Base-by-base conservation (phyloP, 2,888 invertebrate species). In the Brachylomia viminalis region DNA sequence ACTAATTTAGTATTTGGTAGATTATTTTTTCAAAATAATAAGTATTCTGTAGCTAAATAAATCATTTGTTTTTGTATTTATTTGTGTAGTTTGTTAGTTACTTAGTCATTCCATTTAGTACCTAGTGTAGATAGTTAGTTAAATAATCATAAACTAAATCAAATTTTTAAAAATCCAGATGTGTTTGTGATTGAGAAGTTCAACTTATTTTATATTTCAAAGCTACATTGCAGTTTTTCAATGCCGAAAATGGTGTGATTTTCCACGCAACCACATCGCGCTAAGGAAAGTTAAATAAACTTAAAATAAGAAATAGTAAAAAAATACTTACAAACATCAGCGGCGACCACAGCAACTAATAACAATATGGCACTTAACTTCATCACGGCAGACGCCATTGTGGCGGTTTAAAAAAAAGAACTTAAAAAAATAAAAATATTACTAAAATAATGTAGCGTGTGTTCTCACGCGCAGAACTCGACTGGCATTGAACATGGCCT, bases 401-500 rank as follows among this genome's bases (percentile, higher is more conserved):
- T 87, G 92, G 89, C 91, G 86, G 82, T 82, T 88, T 88, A 84
- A 86, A 91, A 88, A 88, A 87, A 86, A 86, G 85, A 89, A 87
- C 86, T 82, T 88, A 85, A 88, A 89, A 88, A 90, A 89, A 86
- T 88, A 27, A 68, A 71, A 68, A 64, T 42, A 70, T 17, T 71
- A 68, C 64, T 77, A 82, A 90, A 90, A 89, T 80, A 84, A 87
- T 86, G 87, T 87, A 82, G 86, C 93, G 92, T 92, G 89, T 85
- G 71, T 88, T 88, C 88, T 90, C 91, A 84, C 93, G 94, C 92
- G 87, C 89, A 84, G 83, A 83, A 84, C 80, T 86, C 91, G 90
- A 96, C 96, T 96, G 95, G 90, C 96, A 94, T 91, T 94, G 95
- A 90, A 87, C 92, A 78, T 93, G 95, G 94, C 95, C 95, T 95